A percentile compares a stretch with the other conserved stretches of the same genome.
These are phyloP conservation scores for Tenthredo notha DNA, from an alignment of 2,888 invertebrate genomes.

Conservation along the genomic window DNA sequence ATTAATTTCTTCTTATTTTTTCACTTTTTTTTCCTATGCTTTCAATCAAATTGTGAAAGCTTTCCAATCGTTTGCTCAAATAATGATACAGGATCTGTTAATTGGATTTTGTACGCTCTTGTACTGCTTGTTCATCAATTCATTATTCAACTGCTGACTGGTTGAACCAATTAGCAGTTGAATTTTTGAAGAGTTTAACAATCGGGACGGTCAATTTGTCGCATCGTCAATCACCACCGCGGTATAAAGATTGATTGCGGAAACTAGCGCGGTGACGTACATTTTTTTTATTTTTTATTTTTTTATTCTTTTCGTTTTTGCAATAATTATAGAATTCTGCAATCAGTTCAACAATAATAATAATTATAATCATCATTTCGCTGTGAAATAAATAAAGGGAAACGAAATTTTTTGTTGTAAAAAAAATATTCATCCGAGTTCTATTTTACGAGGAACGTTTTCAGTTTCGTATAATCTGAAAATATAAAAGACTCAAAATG, in stretches of 20 bases:
- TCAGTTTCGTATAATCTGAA: neutral
- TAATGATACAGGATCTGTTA: neutral
- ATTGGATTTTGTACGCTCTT: neutral
- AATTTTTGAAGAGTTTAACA: conserved; percentile 12
- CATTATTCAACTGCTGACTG: neutral
- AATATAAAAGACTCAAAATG: conserved; percentile 24
- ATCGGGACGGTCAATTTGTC: neutral
- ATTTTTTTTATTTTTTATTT: neutral
- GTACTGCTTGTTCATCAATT: conserved; percentile 9
- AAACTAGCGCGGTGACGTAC: neutral
- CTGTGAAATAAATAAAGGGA: neutral
- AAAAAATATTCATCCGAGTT: neutral
- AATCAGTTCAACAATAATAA: neutral
- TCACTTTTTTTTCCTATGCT: neutral
- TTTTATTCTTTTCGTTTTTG: neutral
- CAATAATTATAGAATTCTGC: neutral
- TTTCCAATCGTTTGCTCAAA: neutral
- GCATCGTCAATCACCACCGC: neutral
- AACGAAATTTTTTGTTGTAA: neutral
- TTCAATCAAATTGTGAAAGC: neutral
- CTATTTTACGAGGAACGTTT: neutral
- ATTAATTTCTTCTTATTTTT: neutral
- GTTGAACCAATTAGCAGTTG: neutral
- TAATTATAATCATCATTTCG: neutral
- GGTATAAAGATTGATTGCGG: neutral